Base-by-base conservation (phyloP, 2,113 vertebrate species). In the Centropristis striata region DNA sequence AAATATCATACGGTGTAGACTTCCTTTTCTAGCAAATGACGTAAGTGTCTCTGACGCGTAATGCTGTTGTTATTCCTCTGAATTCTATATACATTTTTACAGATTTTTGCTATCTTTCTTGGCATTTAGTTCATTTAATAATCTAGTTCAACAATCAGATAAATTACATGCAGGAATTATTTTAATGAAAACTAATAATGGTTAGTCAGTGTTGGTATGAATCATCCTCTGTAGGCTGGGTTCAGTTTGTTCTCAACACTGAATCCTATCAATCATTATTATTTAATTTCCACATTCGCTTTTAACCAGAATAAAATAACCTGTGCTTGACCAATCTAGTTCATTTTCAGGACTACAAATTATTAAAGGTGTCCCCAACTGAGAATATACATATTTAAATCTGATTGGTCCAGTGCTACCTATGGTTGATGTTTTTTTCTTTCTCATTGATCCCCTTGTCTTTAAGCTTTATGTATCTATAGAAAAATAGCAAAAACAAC, bases 211-310 rank as follows among this genome's bases (percentile, higher is more conserved):
- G 66, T 61, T 55, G 10, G 37, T 28, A 21, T 46, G 28, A 82
- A 66, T 74, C 53, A 63, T 39, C 70, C 44, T 76, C 28, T 47
- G 63, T 36, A 44, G 72, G 44, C 32, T 73, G 55, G 28, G 55
- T 27, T 77, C 63, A 58, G 27, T 39, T 47, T 77, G 27, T 78
- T 65, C 42, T 36, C 44, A 32, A 37, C 46, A 36, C 53, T 70
- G 39, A 53, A 47, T 32, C 14, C 18, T 20, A 23, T 67, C 53
- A 41, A 2, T 57, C 10, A 59, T 39, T 32, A 32, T 32, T 63
- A 21, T 59, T 58, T 72, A 15, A 44, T 58, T 64, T 61, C 39
- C 32, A 47, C 27, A 42, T 23, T 21, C n/a, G 39, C 12, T 32
- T 59, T 18, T 42, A 42, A 32, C 23, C 13, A 54, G 15, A 6